Conservation (phyloP, 2,888 invertebrate genomes). For the Cheilosia scutellata region DNA sequence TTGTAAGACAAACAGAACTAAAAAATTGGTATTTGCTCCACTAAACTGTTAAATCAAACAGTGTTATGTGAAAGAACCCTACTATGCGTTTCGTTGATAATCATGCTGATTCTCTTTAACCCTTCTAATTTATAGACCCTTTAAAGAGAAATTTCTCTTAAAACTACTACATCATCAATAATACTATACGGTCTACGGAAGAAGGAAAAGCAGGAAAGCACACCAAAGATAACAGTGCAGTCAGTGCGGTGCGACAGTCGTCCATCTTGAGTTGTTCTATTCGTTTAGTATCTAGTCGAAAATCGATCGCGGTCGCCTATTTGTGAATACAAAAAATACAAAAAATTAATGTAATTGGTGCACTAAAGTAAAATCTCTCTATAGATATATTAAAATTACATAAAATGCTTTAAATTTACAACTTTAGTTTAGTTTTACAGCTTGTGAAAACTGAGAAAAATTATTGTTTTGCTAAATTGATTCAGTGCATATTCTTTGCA, state of each 20-base stretch:
- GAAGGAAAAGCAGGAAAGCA: slow-evolving; percentile 12
- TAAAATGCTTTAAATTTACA: neutral
- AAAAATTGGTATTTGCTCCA: neutral
- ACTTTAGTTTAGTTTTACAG: neutral
- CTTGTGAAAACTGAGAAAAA: slow-evolving; percentile 8
- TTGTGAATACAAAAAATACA: slow-evolving; percentile 46
- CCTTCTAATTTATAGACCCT: neutral
- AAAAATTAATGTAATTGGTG: slow-evolving; percentile 32
- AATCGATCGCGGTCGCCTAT: slow-evolving; percentile 51
- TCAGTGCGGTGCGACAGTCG: slow-evolving; percentile 58
- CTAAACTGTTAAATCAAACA: neutral
- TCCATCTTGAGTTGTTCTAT: slow-evolving; percentile 66
- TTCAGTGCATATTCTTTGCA: slow-evolving; percentile 46
- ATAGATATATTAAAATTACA: slow-evolving; percentile 1
- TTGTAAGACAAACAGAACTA: too few relatives aligned
- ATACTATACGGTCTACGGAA: neutral
- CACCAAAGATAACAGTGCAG: slow-evolving; percentile 72
- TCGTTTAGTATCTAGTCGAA: slow-evolving; percentile 38
- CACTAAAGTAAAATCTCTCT: slow-evolving; percentile 27
- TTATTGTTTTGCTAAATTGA: slow-evolving; percentile 14
- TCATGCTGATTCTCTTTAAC: slow-evolving; percentile 24
- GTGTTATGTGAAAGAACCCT: slow-evolving; percentile 8
- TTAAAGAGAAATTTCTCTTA: slow-evolving; percentile 27
- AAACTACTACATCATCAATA: neutral
- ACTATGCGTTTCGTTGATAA: too few relatives aligned